Percentiles rank a stretch among this genome's conserved stretches.
These are phyloP conservation scores for Isaurus tuberculatus DNA, from an alignment of 92 coral and sea anemone species.

Conservation along the genomic window DNA sequence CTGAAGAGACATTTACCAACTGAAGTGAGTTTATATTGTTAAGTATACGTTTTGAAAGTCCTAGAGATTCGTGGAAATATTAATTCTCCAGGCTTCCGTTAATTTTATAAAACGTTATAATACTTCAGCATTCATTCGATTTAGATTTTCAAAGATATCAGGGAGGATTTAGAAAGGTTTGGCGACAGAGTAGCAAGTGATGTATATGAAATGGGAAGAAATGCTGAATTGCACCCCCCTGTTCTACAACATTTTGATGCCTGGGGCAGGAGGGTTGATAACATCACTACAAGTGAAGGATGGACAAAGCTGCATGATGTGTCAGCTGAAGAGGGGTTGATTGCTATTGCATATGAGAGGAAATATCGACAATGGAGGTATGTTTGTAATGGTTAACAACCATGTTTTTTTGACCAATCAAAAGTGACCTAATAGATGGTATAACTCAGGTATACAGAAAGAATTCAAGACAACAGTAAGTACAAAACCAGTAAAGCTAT, in stretches of 20 bases:
- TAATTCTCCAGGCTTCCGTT: not conserved
- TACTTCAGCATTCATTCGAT: not conserved
- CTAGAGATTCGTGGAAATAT: not conserved
- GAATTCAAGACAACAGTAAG: no score
- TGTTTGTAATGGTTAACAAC: not conserved
- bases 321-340: slow-evolving; percentile 87
- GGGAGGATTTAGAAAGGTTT: slow-evolving; percentile 79
- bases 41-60: not conserved
- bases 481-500: no score
- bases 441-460: no score
- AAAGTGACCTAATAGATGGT: not conserved
- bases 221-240: slow-evolving; percentile 86
- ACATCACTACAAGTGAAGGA: slow-evolving; percentile 79
- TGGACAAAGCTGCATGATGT: slow-evolving; percentile 88
- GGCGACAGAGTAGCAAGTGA: slow-evolving; percentile 89
- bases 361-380: slow-evolving; percentile 90
- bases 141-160: slow-evolving; percentile 78
- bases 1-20: slow-evolving; percentile 74
- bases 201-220: slow-evolving; percentile 73
- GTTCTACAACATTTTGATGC: slow-evolving; percentile 82
- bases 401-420: not conserved
- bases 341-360: slow-evolving; percentile 84
- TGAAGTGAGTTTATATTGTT: slow-evolving; percentile 55
- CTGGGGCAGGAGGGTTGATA: slow-evolving; percentile 89
- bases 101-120: not conserved